Evolutionary conservation across 2,797 vertebrate species (phyloP).

Genomic region (Oreonectes daqikongensis): DNA sequence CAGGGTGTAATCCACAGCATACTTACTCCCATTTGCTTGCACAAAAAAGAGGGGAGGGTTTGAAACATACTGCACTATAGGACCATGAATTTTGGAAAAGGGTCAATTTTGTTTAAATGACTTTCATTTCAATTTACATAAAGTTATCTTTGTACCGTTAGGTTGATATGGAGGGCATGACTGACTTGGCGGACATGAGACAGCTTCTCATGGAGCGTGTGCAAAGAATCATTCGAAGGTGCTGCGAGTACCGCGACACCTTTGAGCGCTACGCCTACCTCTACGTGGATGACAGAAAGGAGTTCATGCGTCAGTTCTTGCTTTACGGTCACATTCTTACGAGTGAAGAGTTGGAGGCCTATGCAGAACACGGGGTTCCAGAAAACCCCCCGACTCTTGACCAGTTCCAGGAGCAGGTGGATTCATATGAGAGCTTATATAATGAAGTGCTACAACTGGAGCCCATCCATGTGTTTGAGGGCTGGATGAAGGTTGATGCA

Average conservation of each 20-base stretch:
- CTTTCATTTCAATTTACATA: background rate
- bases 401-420: constrained; percentile 83
- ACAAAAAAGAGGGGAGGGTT: too few species aligned
- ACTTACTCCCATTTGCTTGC: too few species aligned
- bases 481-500: constrained; percentile 87
- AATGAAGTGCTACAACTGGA: constrained; percentile 81
- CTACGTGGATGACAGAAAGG: constrained; percentile 82
- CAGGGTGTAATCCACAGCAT: too few species aligned
- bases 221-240: constrained; percentile 62
- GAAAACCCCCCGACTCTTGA: constrained; percentile 80
- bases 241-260: constrained; percentile 73
- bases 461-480: constrained; percentile 75
- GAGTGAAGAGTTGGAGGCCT: constrained; percentile 74
- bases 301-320: constrained; percentile 86
- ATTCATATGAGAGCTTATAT: constrained; percentile 84
- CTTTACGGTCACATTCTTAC: constrained; percentile 76
- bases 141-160: constrained; percentile 57
- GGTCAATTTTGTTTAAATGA: too few species aligned
- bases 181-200: constrained; percentile 74
- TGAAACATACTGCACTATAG: too few species aligned
- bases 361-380: constrained; percentile 66
- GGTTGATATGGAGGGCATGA: constrained; percentile 86
- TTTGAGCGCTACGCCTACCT: constrained; percentile 84
- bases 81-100: too few species aligned
- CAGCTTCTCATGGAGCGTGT: constrained; percentile 76